Conservation (phyloP, 2,888 invertebrate genomes). For the Pogonocherus hispidulus region DNA sequence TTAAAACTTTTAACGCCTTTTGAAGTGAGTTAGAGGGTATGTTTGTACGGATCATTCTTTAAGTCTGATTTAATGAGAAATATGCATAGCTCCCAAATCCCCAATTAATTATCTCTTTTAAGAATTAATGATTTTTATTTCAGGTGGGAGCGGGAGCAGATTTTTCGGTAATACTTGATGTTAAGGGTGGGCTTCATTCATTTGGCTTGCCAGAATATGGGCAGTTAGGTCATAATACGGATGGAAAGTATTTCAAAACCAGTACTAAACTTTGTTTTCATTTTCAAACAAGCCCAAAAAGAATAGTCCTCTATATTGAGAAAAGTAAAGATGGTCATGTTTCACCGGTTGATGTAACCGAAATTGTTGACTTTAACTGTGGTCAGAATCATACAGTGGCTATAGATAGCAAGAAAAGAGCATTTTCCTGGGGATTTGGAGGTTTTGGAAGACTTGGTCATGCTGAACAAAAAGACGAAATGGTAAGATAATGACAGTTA, state of each 20-base stretch:
- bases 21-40: too few relatives aligned
- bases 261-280: slow-evolving; percentile 90
- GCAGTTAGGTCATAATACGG: slow-evolving; percentile 93
- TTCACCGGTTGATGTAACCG: slow-evolving; percentile 85
- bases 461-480: slow-evolving; percentile 92
- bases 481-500: slow-evolving; percentile 70
- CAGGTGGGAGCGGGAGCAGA: slow-evolving; percentile 87
- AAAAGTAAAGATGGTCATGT: slow-evolving; percentile 89
- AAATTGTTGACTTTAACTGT: slow-evolving; percentile 91
- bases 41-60: too few relatives aligned
- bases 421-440: slow-evolving; percentile 96
- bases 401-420: slow-evolving; percentile 89
- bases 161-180: slow-evolving; percentile 92
- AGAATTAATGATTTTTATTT: too few relatives aligned
- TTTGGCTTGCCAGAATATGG: slow-evolving; percentile 96
- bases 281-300: slow-evolving; percentile 87
- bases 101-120: too few relatives aligned
- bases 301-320: slow-evolving; percentile 88
- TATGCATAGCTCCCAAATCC: too few relatives aligned
- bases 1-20: too few relatives aligned
- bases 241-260: slow-evolving; percentile 94
- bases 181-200: slow-evolving; percentile 89
- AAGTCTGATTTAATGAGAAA: too few relatives aligned
- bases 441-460: slow-evolving; percentile 95
- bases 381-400: slow-evolving; percentile 94